phyloP scores from a whole-genome alignment of 92 coral and sea anemone species.

The Zoanthus gigantus region DNA sequence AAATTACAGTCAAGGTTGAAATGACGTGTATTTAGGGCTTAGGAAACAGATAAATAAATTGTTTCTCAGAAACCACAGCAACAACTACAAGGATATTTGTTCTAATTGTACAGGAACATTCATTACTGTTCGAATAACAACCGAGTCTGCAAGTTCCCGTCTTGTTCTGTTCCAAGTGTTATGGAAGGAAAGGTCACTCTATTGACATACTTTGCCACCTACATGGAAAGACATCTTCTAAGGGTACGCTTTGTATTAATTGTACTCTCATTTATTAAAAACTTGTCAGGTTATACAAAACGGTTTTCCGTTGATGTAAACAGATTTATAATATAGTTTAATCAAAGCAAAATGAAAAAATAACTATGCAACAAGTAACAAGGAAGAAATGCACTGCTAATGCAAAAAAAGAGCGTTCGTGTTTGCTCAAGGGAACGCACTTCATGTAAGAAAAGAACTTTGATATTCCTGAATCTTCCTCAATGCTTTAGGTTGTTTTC shows the following conservation, averaged over 20 bases:
- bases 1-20: no score
- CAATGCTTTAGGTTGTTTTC: no score
- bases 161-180: conserved; percentile 81
- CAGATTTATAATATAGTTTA: no score
- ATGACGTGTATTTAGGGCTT: no score
- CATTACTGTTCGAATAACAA: conserved; percentile 80
- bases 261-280: neutral
- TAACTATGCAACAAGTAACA: no score
- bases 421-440: no score
- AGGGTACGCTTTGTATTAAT: conserved; percentile 61
- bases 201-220: conserved; percentile 90
- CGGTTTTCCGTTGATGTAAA: neutral
- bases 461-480: no score
- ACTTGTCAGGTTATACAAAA: neutral
- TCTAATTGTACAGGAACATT: conserved; percentile 59
- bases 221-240: conserved; percentile 97
- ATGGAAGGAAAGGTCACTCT: conserved; percentile 86
- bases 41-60: conserved; percentile 13
- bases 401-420: no score
- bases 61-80: neutral
- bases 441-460: no score
- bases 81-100: neutral
- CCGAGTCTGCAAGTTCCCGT: conserved; percentile 60
- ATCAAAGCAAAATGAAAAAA: no score
- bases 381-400: no score